Conservation (phyloP, 1,140 invertebrate species). For the Amyelois transitella region DNA sequence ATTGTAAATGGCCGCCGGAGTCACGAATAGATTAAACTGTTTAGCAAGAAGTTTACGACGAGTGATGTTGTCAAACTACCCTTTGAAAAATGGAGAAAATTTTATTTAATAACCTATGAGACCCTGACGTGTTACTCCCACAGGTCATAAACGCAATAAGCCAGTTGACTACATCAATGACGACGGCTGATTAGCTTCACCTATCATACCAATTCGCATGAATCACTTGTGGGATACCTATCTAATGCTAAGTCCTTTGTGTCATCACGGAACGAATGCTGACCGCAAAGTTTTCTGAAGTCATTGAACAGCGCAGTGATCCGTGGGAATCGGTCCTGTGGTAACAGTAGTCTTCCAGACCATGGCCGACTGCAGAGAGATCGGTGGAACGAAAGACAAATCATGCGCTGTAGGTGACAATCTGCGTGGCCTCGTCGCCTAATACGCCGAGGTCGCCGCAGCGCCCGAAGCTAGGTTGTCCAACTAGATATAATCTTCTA, state of each 20-base stretch:
- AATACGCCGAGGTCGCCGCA: constrained; percentile 30
- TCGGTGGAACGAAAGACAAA: constrained; percentile 50
- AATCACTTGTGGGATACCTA: not conserved
- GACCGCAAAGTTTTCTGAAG: not conserved
- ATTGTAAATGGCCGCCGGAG: constrained; percentile 35
- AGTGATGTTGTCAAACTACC: not conserved
- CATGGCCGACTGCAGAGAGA: constrained; percentile 17
- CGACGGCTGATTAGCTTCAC: not conserved
- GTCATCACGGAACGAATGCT: not conserved
- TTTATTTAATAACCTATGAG: too few relatives aligned
- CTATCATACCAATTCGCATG: not conserved
- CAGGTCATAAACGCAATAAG: too few relatives aligned
- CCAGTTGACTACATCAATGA: too few relatives aligned
- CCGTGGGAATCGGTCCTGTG: constrained; percentile 3
- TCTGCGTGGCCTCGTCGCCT: constrained; percentile 45
- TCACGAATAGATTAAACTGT: constrained; percentile 10
- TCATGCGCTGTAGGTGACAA: constrained; percentile 53
- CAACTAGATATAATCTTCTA: not conserved
- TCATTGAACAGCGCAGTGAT: not conserved
- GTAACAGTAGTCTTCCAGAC: constrained; percentile 2
- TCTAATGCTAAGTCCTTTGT: too few relatives aligned
- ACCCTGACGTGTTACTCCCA: too few relatives aligned
- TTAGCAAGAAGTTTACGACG: not conserved
- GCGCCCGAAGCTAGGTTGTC: constrained; percentile 15
- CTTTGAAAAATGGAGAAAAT: not conserved